Evolutionary conservation across 2,113 vertebrate species (phyloP).

Genomic region (Erinaceus europaeus): DNA sequence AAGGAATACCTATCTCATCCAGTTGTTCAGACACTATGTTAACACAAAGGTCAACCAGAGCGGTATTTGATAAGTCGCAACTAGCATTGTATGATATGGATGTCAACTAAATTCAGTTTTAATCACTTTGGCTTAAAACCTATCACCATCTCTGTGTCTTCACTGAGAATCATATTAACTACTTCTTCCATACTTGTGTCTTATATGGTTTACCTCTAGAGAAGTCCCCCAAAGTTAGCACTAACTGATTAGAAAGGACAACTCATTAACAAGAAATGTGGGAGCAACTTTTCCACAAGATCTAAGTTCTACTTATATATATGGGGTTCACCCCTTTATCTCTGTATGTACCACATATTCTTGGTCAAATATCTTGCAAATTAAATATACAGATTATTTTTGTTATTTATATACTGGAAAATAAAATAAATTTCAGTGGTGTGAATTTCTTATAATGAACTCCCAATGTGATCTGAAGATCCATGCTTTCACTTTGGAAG

Average conservation of each 20-base stretch:
- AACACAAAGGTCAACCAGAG: not conserved
- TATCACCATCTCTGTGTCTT: not conserved
- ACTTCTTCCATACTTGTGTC: not conserved
- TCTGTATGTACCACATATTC: not conserved
- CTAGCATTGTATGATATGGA: not conserved
- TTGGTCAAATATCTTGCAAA: not conserved
- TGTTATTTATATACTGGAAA: constrained; percentile 32
- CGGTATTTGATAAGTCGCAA: not conserved
- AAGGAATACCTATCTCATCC: not conserved
- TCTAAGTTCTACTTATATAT: not conserved
- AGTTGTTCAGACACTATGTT: not conserved
- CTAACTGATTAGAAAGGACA: not conserved
- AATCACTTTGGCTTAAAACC: not conserved
- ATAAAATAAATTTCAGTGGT: not conserved
- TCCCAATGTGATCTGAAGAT: not conserved
- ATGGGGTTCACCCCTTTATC: no score
- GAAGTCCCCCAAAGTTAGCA: not conserved
- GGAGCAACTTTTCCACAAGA: not conserved
- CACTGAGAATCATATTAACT: not conserved
- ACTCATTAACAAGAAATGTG: not conserved
- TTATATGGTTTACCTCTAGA: not conserved
- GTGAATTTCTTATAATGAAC: not conserved
- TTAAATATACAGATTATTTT: not conserved
- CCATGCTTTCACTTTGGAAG: not conserved
- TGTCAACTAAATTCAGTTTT: not conserved